A percentile compares a stretch with the other conserved stretches of the same genome.
Conservation (phyloP, 2,113 vertebrate species). For the Cololabis saira region DNA sequence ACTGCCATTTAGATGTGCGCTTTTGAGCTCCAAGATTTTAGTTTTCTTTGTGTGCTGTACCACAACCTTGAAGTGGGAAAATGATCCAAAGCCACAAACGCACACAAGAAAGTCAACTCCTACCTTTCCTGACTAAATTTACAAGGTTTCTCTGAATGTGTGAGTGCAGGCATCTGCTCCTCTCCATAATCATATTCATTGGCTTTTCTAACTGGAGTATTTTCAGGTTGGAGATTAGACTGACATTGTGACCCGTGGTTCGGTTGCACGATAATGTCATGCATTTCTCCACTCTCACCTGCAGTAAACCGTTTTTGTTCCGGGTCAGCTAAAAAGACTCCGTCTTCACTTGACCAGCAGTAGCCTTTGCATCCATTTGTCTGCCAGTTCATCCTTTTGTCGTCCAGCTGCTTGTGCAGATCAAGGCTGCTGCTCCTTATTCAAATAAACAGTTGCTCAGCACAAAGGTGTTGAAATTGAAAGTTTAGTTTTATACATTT, state of each 20-base stretch:
- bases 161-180: constrained; percentile 55
- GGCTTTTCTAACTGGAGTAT: constrained; percentile 58
- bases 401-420: constrained; percentile 12
- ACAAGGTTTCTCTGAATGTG: constrained; percentile 19
- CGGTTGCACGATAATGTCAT: constrained; percentile 45
- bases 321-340: constrained; percentile 29
- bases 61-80: constrained; percentile 17
- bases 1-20: background rate
- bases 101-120: constrained; percentile 11
- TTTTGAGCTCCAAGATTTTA: background rate
- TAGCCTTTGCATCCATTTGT: constrained; percentile 20
- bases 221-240: constrained; percentile 64
- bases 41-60: background rate
- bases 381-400: background rate
- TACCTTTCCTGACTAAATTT: constrained; percentile 16
- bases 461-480: background rate
- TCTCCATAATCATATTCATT: constrained; percentile 74
- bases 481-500: constrained; percentile 1
- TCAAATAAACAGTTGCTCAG: background rate
- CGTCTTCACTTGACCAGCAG: constrained; percentile 20
- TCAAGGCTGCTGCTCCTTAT: constrained; percentile 3
- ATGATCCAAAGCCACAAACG: constrained; percentile 27
- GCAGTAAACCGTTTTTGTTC: constrained; percentile 30
- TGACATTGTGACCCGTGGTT: constrained; percentile 66
- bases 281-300: constrained; percentile 31